Percentiles rank a stretch among this genome's conserved stretches.
phyloP scores from a whole-genome alignment of 2,888 invertebrate genomes.

The Lycia hirtaria region DNA sequence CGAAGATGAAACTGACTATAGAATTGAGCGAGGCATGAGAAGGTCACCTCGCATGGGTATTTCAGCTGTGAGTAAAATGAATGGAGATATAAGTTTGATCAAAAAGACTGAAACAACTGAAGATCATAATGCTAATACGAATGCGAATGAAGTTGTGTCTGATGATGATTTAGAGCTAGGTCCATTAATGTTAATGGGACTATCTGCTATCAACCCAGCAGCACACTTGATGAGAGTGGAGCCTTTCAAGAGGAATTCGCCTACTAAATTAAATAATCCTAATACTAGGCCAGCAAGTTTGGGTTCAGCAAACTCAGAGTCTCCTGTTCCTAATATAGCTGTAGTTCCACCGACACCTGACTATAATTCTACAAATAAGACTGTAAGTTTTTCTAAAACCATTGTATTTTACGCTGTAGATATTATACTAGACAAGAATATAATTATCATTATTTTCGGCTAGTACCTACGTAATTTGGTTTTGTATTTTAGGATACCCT shows the following conservation, averaged over 20 bases:
- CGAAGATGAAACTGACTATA: constrained; percentile 74
- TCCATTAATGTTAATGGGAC: constrained; percentile 88
- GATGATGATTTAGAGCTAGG: constrained; percentile 87
- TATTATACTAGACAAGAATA: too few relatives aligned
- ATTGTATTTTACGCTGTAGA: too few relatives aligned
- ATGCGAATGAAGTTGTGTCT: constrained; percentile 65
- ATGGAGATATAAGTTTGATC: constrained; percentile 75
- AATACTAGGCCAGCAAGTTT: constrained; percentile 81
- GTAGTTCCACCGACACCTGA: constrained; percentile 92
- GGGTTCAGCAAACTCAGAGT: constrained; percentile 70
- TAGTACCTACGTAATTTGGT: too few relatives aligned
- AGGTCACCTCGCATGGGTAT: constrained; percentile 80
- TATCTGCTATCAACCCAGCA: constrained; percentile 87
- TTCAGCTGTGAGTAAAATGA: constrained; percentile 79
- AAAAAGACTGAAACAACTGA: constrained; percentile 73
- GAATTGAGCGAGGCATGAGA: constrained; percentile 73
- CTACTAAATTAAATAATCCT: constrained; percentile 55
- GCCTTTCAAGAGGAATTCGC: constrained; percentile 77
- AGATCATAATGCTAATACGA: constrained; percentile 68
- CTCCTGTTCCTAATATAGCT: constrained; percentile 88
- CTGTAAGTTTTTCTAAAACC: too few relatives aligned
- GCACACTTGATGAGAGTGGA: constrained; percentile 86
- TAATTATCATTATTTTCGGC: too few relatives aligned
- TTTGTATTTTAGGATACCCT: constrained; percentile 72
- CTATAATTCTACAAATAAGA: constrained; percentile 73